Evolutionary conservation across 2,888 invertebrate species (phyloP).

Genomic region (Drosophila leonis): DNA sequence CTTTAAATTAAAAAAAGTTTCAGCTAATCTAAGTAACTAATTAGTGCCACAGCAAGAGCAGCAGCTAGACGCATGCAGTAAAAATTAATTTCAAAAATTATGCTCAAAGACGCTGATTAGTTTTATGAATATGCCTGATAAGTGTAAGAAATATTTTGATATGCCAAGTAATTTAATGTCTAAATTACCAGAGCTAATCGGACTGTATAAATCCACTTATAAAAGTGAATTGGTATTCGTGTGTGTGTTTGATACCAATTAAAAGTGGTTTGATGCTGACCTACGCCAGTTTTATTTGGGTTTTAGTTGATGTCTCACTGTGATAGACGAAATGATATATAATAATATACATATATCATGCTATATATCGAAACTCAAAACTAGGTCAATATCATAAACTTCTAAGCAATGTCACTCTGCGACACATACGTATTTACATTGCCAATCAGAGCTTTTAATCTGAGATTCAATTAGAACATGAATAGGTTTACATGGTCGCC

Average conservation of each 20-base stretch:
- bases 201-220: constrained; percentile 4
- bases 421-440: constrained; percentile 1
- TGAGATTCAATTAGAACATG: constrained; percentile 22
- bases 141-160: constrained; percentile 24
- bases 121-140: constrained; percentile 41
- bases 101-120: constrained; percentile 7
- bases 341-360: no score
- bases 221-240: not conserved
- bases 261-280: constrained; percentile 64
- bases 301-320: constrained; percentile 28
- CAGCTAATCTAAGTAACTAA: constrained; percentile 17
- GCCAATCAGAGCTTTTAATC: constrained; percentile 2
- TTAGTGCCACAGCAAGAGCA: not conserved
- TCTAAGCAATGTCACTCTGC: constrained; percentile 18
- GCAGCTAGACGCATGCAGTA: constrained; percentile 10
- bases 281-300: constrained; percentile 58
- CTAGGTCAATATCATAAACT: constrained; percentile 46
- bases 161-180: constrained; percentile 12
- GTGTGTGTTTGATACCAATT: constrained; percentile 35
- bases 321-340: constrained; percentile 13
- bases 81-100: constrained; percentile 16
- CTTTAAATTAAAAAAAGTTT: not conserved
- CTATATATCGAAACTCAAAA: constrained; percentile 18
- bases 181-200: constrained; percentile 27
- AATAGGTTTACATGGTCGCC: not conserved